Base-by-base conservation (phyloP, 2,888 invertebrate species). In the Euphydryas editha region DNA sequence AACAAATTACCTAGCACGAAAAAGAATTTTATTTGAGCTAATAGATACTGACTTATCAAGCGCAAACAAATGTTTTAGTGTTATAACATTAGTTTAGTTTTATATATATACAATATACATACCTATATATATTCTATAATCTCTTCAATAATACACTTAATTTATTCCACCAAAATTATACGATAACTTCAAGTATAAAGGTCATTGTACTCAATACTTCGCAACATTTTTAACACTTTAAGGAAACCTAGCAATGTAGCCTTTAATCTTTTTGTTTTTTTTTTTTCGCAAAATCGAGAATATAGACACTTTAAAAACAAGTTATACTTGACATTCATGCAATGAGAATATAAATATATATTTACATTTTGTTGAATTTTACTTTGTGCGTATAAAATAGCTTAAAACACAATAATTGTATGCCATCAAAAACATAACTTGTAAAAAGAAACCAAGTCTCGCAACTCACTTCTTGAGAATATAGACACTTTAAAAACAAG, bases 221-320 rank as follows among this genome's bases (percentile, higher is more conserved):
- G 24, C 6, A 21, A 51, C 51, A 17, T 54, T 24, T 66, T 61
- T 55, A 67, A 13, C 47, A 59, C 62, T 24, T 54, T 30, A 36
- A 54, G 24, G 21, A 54, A 54, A 54, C 54, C 54, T 54, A 36
- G 54, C n/a, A 51, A 51, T 24, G n/a, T 36, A 30, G 36, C 36
- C 30, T 54, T 36, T 17, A n/a, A 54, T n/a, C 5, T 10, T 30
- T 54, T 7, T 21, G 5, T 24, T 2, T 6, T 24, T 49, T 49
- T 49, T 49, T n/a, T n/a, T n/a, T n/a, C n/a, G n/a, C n/a, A n/a
- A n/a, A n/a, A n/a, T n/a, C n/a, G 4, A 1, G 17, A 8, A 17
- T 21, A 49, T 21, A 15, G 21, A 20, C 15, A 49, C 21, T 21
- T 49, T 49, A 21, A 21, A 49, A 44, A 44, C 42, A 44, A 44